phyloP scores from a whole-genome alignment of 2,113 vertebrate species.

The Apteryx mantelli region DNA sequence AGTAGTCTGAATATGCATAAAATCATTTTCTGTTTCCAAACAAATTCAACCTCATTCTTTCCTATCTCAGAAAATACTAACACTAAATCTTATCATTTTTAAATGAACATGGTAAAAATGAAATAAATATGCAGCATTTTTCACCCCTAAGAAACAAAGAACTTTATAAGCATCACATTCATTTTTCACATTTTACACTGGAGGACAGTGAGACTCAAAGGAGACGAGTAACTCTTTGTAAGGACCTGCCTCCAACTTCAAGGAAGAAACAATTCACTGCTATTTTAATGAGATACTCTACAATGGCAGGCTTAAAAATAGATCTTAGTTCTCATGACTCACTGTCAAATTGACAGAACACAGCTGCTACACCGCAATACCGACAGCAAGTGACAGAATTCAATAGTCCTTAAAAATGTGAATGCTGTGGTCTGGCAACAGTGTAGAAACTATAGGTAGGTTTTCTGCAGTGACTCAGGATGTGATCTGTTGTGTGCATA shows the following conservation, averaged over 20 bases:
- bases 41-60: not conserved
- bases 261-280: not conserved
- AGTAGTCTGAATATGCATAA: not conserved
- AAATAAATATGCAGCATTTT: not conserved
- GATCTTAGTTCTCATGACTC: not conserved
- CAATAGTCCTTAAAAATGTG: not conserved
- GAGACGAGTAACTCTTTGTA: not conserved
- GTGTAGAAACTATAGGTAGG: fast-evolving
- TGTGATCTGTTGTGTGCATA: not conserved
- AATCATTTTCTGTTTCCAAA: not conserved
- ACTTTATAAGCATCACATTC: not conserved
- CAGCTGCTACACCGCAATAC: not conserved
- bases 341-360: not conserved
- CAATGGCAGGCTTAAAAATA: not conserved
- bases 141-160: not conserved
- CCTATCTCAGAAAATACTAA: not conserved
- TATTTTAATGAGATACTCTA: not conserved
- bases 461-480: not conserved
- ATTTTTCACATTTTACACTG: not conserved
- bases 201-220: not conserved
- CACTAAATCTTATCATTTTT: not conserved
- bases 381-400: not conserved
- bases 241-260: not conserved
- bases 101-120: not conserved
- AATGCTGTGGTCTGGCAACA: not conserved